Percentiles rank a stretch among this genome's conserved stretches.
Evolutionary conservation across 1,140 invertebrate genomes (phyloP).

Genomic region (Sipha flava): DNA sequence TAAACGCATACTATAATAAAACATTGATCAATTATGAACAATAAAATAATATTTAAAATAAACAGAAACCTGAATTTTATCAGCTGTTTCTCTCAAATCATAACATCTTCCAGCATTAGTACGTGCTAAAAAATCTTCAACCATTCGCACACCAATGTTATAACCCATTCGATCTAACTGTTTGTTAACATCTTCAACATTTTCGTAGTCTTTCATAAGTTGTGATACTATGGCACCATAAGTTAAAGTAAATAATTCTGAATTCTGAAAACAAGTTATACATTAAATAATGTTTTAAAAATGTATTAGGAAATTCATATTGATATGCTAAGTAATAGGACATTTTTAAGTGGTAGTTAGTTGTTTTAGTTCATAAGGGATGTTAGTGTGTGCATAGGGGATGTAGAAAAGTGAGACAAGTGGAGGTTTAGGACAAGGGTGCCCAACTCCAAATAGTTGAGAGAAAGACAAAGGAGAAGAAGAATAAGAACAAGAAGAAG

Average conservation of each 20-base stretch:
- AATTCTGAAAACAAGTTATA: slow-evolving; percentile 61
- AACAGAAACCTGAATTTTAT: slow-evolving; percentile 80
- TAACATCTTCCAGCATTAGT: slow-evolving; percentile 83
- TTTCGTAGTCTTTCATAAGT: slow-evolving; percentile 94
- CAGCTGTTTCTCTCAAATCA: slow-evolving; percentile 93
- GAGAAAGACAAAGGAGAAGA: too few species aligned
- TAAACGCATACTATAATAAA: slow-evolving; percentile 56
- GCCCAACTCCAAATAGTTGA: too few species aligned
- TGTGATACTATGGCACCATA: slow-evolving; percentile 96
- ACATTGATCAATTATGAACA: neutral
- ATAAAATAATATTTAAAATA: neutral
- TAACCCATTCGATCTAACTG: slow-evolving; percentile 90
- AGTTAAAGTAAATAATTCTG: slow-evolving; percentile 92
- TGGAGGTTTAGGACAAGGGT: too few species aligned
- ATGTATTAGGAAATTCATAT: too few species aligned
- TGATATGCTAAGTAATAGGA: too few species aligned
- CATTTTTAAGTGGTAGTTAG: too few species aligned
- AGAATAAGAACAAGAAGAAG: too few species aligned
- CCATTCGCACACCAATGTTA: slow-evolving; percentile 94
- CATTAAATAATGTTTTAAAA: neutral
- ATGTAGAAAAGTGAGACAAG: too few species aligned
- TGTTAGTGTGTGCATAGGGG: too few species aligned
- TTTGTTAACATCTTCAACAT: slow-evolving; percentile 92
- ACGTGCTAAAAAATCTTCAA: slow-evolving; percentile 94
- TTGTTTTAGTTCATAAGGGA: too few species aligned